These are phyloP conservation scores for Gadopsis bispinosus DNA, from an alignment of 2,797 vertebrate species.

Conservation along the genomic window DNA sequence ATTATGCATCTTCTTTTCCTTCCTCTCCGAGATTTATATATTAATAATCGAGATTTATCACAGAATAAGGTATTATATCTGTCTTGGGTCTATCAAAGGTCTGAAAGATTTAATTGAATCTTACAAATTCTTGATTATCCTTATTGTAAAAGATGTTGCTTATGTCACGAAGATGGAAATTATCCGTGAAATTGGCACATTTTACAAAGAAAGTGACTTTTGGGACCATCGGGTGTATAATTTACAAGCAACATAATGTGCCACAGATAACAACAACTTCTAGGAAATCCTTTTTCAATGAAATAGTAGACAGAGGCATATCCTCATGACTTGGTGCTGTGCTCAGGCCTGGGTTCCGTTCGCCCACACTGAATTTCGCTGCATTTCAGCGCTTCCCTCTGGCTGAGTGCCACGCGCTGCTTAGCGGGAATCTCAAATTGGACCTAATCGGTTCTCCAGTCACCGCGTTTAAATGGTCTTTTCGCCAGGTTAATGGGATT, in stretches of 20 bases:
- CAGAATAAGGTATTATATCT: neutral
- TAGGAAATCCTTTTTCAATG: neutral
- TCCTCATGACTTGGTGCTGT: neutral
- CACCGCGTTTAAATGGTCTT: constrained; percentile 76
- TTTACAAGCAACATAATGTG: no score
- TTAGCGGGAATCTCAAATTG: constrained; percentile 72
- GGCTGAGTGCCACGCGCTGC: constrained; percentile 44
- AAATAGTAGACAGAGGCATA: neutral
- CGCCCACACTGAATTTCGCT: constrained; percentile 28
- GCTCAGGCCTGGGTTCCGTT: constrained; percentile 31
- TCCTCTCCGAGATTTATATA: no score
- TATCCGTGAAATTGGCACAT: neutral
- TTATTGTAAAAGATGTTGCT: neutral
- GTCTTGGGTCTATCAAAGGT: neutral
- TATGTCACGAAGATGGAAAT: neutral
- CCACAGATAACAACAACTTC: neutral
- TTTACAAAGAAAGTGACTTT: neutral
- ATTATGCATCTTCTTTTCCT: neutral
- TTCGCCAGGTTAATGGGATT: constrained; percentile 84
- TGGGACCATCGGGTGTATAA: neutral
- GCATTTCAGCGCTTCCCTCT: constrained; percentile 13
- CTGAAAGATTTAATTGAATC: neutral
- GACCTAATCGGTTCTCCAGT: constrained; percentile 76
- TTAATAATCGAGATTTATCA: neutral
- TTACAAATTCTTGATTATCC: neutral